Conservation (phyloP, 2,888 invertebrate species). For the Dione juno region DNA sequence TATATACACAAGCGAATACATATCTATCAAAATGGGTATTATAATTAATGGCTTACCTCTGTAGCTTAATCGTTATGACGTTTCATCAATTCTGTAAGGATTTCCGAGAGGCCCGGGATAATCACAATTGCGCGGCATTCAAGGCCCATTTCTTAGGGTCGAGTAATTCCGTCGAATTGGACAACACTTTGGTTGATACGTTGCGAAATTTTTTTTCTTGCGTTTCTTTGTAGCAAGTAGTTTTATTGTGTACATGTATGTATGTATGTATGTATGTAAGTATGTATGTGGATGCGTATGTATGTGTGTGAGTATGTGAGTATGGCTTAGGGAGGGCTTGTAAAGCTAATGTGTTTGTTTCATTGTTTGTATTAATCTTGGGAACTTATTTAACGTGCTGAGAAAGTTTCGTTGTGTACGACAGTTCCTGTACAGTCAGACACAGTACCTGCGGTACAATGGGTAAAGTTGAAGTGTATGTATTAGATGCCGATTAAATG, state of each 20-base stretch:
- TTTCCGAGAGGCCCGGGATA: constrained; percentile 51
- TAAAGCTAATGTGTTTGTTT: too few relatives aligned
- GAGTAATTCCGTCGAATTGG: constrained; percentile 27
- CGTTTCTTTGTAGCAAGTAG: background rate
- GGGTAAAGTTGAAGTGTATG: too few relatives aligned
- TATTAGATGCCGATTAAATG: too few relatives aligned
- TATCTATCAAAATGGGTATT: constrained; percentile 6
- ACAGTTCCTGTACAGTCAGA: too few relatives aligned
- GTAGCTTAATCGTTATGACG: constrained; percentile 29
- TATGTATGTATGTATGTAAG: background rate
- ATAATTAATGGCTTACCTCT: constrained; percentile 12
- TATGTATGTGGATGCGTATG: background rate
- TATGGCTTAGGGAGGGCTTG: too few relatives aligned
- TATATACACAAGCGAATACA: background rate
- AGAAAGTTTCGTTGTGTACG: too few relatives aligned
- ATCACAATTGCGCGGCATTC: constrained; percentile 46
- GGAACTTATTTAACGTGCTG: too few relatives aligned
- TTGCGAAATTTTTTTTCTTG: constrained; percentile 4
- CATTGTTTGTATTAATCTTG: too few relatives aligned
- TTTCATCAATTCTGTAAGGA: constrained; percentile 56
- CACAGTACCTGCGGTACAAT: too few relatives aligned
- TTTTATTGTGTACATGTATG: background rate
- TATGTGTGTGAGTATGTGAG: too few relatives aligned
- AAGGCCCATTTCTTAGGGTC: constrained; percentile 29
- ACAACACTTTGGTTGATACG: constrained; percentile 4